Evolutionary conservation across 2,888 invertebrate genomes (phyloP), one percentile per base, ranked within the genome.

Genomic region (Thereva unica): DNA sequence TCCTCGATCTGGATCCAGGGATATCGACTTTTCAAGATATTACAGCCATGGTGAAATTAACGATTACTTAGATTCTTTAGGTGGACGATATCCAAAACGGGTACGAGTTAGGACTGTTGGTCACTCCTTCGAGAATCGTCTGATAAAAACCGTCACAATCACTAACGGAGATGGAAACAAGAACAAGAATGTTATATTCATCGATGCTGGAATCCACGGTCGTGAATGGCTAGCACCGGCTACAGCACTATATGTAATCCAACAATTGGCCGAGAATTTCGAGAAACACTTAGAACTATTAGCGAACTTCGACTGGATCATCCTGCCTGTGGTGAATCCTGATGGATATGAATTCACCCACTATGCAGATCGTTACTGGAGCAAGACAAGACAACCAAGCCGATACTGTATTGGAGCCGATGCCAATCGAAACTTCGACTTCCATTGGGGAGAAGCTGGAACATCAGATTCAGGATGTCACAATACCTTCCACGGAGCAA

Each of bases 371-470:
- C 76, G 81, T 1, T 76, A 88, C 65, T 90, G 89, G 89, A 84
- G 90, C 35, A 90, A 90, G 75, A 90, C 88, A 0, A 84, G 89
- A 0, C 84, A 86, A 0, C 83, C 82, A 0, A 74, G 79, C 53
- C 0, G 45, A 0, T 74, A 76, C 7, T 92, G 91, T 71, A 78
- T 80, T 4, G 92, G 92, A 9, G 86, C 86, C 0, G 92, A 93
- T 74, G 86, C 86, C 0, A 92, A 92, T 77, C 82, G 92, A 2
- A 92, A 93, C 80, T 93, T 86, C 73, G 89, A 85, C 64, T 86
- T 85, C 73, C 81, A 84, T 69, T 92, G 91, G 90, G 86, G 85
- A 76, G 84, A 86, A 71, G 80, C 81, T 4, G 84, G 80, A 2
- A 73, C 78, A 3, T 79, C 78, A 0, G 70, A 71, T 1, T 71